phyloP scores from a whole-genome alignment of 2,888 invertebrate species.

The Alcis repandata region DNA sequence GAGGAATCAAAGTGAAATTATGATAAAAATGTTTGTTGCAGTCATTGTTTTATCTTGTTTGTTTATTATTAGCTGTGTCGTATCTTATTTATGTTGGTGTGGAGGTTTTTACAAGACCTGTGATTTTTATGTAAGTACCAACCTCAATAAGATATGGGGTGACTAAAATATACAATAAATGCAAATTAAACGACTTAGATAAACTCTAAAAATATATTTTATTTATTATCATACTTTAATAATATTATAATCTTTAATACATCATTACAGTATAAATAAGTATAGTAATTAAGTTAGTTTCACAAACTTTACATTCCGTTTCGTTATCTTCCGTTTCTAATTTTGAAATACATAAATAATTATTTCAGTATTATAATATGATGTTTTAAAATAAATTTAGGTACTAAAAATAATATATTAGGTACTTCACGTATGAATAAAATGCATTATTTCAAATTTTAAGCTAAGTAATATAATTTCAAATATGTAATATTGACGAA shows the following conservation, averaged over 20 bases:
- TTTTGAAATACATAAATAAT: neutral
- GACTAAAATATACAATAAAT: neutral
- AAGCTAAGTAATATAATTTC: neutral
- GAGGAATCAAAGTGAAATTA: no score
- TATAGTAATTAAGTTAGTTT: constrained; percentile 22
- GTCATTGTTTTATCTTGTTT: no score
- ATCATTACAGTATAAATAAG: constrained; percentile 32
- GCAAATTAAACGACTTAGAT: constrained; percentile 6
- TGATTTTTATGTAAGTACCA: no score
- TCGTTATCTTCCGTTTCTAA: constrained; percentile 6
- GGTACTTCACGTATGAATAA: constrained; percentile 1
- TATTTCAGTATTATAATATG: neutral
- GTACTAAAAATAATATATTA: neutral
- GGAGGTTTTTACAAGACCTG: no score
- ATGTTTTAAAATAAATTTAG: constrained; percentile 1
- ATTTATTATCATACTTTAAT: constrained; percentile 20
- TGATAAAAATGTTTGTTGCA: no score
- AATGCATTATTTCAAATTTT: constrained; percentile 6
- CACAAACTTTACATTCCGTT: constrained; percentile 32
- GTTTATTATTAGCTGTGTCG: no score
- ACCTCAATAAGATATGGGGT: no score
- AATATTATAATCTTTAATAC: constrained; percentile 35
- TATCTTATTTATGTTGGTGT: no score
- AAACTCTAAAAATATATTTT: constrained; percentile 39
- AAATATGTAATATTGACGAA: neutral